Percentiles rank a stretch among this genome's conserved stretches.
Evolutionary conservation across 2,888 invertebrate species (phyloP).

Genomic region (Tridacna gigas): DNA sequence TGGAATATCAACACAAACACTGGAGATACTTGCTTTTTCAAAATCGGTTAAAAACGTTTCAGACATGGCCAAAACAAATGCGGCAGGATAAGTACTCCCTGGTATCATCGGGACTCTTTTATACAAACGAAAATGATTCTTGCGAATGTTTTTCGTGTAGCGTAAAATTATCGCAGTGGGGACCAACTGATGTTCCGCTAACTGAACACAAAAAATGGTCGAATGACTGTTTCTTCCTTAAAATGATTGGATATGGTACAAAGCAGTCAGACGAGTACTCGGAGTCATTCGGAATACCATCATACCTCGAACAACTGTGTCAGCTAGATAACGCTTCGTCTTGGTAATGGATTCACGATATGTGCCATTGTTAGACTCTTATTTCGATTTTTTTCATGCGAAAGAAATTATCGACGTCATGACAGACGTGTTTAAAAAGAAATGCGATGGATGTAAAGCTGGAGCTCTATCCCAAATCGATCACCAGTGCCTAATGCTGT

Average conservation of each 20-base stretch:
- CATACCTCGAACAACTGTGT: constrained; percentile 6
- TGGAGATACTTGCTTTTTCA: background rate
- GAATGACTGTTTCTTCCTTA: constrained; percentile 24
- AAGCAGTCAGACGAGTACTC: background rate
- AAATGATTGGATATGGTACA: constrained; percentile 29
- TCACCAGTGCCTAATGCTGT: constrained; percentile 4
- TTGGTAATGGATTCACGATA: constrained; percentile 15
- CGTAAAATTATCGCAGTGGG: constrained; percentile 20
- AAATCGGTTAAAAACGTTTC: constrained; percentile 10
- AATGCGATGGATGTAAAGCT: constrained; percentile 17
- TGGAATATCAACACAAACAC: constrained; percentile 17
- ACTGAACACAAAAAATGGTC: constrained; percentile 29
- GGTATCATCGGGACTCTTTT: constrained; percentile 8
- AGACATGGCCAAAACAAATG: constrained; percentile 26
- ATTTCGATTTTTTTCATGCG: constrained; percentile 27
- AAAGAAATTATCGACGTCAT: constrained; percentile 1
- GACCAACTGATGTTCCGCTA: background rate
- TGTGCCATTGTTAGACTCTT: constrained; percentile 15
- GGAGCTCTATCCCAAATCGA: constrained; percentile 15
- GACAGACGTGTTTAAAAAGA: constrained; percentile 23
- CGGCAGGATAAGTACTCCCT: constrained; percentile 11
- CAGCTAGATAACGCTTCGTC: background rate
- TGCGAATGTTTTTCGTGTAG: constrained; percentile 29
- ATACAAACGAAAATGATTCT: constrained; percentile 14
- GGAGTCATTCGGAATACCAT: background rate